Conservation (phyloP, 2,888 invertebrate species). For the Salticus scenicus region DNA sequence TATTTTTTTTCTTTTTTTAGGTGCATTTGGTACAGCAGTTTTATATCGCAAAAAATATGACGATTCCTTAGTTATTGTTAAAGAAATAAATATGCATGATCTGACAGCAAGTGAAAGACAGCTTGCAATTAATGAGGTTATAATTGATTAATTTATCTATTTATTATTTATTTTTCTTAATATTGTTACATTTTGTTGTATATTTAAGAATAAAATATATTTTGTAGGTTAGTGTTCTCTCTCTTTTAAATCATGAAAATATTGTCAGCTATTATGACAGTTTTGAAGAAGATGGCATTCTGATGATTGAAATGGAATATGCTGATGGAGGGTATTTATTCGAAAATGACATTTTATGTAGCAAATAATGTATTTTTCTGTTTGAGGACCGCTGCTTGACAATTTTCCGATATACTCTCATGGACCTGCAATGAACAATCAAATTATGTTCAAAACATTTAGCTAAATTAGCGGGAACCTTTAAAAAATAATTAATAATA, state of each 20-base stretch:
- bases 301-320: constrained; percentile 87
- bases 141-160: neutral
- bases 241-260: constrained; percentile 84
- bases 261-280: constrained; percentile 85
- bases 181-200: neutral
- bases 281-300: constrained; percentile 82
- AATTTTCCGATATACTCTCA: no score
- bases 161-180: neutral
- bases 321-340: constrained; percentile 81
- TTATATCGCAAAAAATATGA: constrained; percentile 81
- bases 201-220: neutral
- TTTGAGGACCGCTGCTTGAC: no score
- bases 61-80: constrained; percentile 82
- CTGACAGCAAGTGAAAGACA: constrained; percentile 82
- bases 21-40: constrained; percentile 84
- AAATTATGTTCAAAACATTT: no score
- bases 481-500: no score
- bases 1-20: constrained; percentile 73
- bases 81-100: constrained; percentile 84
- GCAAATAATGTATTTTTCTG: no score
- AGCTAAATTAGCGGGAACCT: no score
- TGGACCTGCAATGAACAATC: no score
- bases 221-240: constrained; percentile 76
- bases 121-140: constrained; percentile 82
- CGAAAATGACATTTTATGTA: no score